Percentiles rank a stretch among this genome's conserved stretches.
Conservation (phyloP, 2,113 vertebrate genomes). For the Aegotheles bennettii region DNA sequence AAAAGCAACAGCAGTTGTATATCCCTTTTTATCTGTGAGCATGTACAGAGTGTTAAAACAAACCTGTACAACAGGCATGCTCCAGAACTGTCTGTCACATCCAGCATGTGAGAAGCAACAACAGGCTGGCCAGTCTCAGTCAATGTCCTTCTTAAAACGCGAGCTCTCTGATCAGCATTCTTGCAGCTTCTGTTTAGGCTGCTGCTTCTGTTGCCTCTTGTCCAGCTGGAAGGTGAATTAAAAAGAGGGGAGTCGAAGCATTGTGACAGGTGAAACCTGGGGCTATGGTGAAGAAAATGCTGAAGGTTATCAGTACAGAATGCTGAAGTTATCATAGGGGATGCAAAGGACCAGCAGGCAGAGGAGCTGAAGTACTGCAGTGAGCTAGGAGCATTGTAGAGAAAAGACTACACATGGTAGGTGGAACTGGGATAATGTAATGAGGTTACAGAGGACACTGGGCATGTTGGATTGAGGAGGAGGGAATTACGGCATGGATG, state of each 20-base stretch:
- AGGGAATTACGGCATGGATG: neutral
- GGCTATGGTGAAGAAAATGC: neutral
- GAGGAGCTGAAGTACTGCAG: neutral
- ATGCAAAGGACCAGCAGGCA: accelerated
- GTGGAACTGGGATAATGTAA: neutral
- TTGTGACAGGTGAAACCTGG: neutral
- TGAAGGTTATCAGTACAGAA: neutral
- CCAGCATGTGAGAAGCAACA: neutral
- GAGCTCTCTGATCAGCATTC: neutral
- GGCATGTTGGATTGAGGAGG: neutral
- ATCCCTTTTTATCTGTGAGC: neutral
- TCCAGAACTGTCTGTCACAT: neutral
- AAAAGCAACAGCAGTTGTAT: neutral
- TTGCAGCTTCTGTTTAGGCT: neutral
- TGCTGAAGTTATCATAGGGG: neutral
- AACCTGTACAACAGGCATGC: neutral
- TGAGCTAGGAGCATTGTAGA: neutral
- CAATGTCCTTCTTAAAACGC: neutral
- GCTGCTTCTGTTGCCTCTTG: neutral
- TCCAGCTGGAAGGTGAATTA: neutral
- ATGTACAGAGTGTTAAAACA: neutral
- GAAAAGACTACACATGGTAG: neutral
- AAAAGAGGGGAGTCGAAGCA: neutral
- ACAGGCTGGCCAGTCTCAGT: neutral
- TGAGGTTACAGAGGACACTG: neutral